Evolutionary conservation across 2,113 vertebrate species (phyloP).

Genomic region (Bubalus kerabau): DNA sequence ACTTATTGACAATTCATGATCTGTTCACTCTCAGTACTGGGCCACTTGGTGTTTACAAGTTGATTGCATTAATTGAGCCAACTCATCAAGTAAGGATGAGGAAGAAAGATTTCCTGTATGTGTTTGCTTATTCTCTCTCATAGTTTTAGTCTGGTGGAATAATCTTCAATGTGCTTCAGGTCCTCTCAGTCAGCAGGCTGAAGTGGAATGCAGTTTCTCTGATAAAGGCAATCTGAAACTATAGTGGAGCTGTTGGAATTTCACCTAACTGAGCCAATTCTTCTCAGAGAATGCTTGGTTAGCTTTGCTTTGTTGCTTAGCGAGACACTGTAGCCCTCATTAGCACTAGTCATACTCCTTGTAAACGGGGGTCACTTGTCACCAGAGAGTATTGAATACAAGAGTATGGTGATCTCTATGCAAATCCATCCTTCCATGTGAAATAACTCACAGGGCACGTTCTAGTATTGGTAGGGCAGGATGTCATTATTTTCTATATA

Average conservation of each 20-base stretch:
- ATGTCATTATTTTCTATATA: neutral
- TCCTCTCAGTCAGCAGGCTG: neutral
- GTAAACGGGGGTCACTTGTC: neutral
- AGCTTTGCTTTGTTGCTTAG: neutral
- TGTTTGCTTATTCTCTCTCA: neutral
- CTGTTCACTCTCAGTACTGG: neutral
- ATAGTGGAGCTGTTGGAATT: neutral
- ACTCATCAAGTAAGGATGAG: conserved; percentile 4
- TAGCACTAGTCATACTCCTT: neutral
- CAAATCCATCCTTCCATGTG: neutral
- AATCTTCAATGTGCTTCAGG: neutral
- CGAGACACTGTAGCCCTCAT: neutral
- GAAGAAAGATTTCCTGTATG: neutral
- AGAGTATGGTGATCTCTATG: neutral
- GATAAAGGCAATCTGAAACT: neutral
- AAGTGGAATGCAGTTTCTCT: neutral
- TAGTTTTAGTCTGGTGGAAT: neutral
- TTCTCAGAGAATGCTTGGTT: neutral
- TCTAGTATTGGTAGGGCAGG: neutral
- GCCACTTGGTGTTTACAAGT: conserved; percentile 26
- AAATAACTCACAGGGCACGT: neutral
- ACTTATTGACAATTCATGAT: conserved; percentile 30
- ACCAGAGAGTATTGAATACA: neutral
- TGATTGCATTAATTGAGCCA: neutral
- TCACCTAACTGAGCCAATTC: neutral